Percentiles rank a stretch among this genome's conserved stretches.
Evolutionary conservation across 1,140 invertebrate genomes (phyloP).

Genomic region (Coenobita brevimanus): DNA sequence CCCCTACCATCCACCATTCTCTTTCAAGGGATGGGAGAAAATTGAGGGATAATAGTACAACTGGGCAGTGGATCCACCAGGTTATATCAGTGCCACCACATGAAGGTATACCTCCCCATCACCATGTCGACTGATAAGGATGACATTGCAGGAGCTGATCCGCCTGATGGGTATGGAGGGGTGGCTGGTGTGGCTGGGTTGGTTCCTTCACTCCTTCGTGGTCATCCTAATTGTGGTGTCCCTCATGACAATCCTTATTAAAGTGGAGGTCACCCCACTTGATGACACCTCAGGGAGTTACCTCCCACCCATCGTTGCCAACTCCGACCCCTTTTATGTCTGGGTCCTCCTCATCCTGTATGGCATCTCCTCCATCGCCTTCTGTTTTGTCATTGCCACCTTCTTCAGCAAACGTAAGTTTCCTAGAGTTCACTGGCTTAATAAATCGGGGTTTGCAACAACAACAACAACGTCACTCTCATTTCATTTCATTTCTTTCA

Average conservation of each 20-base stretch:
- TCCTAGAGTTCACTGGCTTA: too few species aligned
- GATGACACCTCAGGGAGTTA: background rate
- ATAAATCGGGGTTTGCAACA: too few species aligned
- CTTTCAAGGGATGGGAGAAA: too few species aligned
- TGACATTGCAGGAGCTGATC: constrained; percentile 75
- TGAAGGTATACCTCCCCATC: too few species aligned
- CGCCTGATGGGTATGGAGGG: constrained; percentile 76
- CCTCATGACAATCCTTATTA: constrained; percentile 39
- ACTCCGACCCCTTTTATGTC: constrained; percentile 46
- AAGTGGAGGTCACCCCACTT: background rate
- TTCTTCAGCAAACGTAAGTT: constrained; percentile 69
- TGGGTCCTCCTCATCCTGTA: constrained; percentile 57
- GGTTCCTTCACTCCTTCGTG: constrained; percentile 72
- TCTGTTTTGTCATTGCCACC: constrained; percentile 62
- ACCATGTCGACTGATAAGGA: background rate
- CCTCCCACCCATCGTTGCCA: constrained; percentile 60
- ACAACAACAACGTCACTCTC: too few species aligned
- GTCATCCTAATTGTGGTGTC: constrained; percentile 17
- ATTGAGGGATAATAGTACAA: background rate
- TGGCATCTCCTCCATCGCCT: constrained; percentile 61
- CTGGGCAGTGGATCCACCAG: too few species aligned
- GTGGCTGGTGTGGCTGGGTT: constrained; percentile 76
- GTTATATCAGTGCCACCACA: too few species aligned
- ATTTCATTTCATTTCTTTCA: too few species aligned
- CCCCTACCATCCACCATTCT: too few species aligned